A percentile compares a stretch with the other conserved stretches of the same genome.
Evolutionary conservation across 2,888 invertebrate genomes (phyloP).

Genomic region (Chrysotoxum bicinctum): DNA sequence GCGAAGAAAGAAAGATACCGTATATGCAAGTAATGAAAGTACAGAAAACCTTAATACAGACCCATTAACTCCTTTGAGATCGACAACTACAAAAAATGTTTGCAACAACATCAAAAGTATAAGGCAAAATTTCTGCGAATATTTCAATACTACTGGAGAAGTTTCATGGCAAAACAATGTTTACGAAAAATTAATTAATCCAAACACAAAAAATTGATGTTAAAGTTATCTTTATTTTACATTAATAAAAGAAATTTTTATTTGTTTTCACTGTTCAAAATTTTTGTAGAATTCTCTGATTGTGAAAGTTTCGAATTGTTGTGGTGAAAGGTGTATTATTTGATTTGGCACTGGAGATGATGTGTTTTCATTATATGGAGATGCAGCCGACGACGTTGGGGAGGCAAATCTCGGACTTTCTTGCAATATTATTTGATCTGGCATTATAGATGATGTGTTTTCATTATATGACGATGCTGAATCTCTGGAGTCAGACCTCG

Average conservation of each 20-base stretch:
- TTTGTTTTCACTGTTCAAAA: not conserved
- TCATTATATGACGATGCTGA: too few relatives aligned
- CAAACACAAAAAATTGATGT: not conserved
- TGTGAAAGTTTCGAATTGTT: not conserved
- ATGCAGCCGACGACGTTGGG: not conserved
- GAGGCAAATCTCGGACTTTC: not conserved
- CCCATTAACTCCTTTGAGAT: too few relatives aligned
- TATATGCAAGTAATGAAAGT: not conserved
- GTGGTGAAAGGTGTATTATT: not conserved
- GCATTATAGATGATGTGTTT: too few relatives aligned
- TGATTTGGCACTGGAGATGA: not conserved
- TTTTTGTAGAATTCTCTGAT: not conserved
- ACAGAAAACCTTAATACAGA: not conserved
- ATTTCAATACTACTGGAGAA: not conserved
- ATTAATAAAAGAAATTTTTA: not conserved
- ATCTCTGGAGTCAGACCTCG: too few relatives aligned
- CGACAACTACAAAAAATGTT: not conserved
- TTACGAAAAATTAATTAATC: not conserved
- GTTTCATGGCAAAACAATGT: conserved; percentile 4
- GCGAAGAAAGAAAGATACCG: not conserved
- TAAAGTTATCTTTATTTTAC: not conserved
- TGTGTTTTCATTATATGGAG: not conserved
- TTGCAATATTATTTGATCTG: too few relatives aligned
- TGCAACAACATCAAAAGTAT: not conserved
- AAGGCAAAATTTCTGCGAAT: not conserved